phyloP scores from a whole-genome alignment of 2,888 invertebrate species.

The Odontomyia ornata region DNA sequence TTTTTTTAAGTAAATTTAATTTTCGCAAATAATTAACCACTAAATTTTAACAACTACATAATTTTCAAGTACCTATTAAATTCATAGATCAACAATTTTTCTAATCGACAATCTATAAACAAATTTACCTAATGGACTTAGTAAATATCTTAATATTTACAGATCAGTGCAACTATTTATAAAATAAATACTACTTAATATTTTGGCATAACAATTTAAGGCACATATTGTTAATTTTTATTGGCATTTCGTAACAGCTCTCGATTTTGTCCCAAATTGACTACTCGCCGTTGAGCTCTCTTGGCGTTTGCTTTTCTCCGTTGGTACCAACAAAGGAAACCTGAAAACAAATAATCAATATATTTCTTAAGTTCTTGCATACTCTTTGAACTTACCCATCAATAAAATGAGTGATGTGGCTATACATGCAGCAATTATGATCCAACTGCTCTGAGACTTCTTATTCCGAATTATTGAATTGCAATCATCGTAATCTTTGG shows the following conservation, averaged over 20 bases:
- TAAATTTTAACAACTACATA: too few species aligned
- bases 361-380: too few species aligned
- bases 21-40: too few species aligned
- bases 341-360: background rate
- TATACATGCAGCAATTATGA: conserved; percentile 25
- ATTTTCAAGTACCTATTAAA: too few species aligned
- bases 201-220: conserved; percentile 9
- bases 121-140: too few species aligned
- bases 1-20: too few species aligned
- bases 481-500: conserved; percentile 31
- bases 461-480: conserved; percentile 21
- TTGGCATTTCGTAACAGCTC: conserved; percentile 30
- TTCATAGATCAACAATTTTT: too few species aligned
- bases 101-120: too few species aligned
- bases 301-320: background rate
- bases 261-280: background rate
- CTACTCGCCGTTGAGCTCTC: background rate
- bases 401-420: conserved; percentile 1
- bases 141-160: too few species aligned
- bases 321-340: conserved; percentile 20
- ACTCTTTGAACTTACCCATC: conserved; percentile 16
- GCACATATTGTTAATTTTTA: conserved; percentile 11
- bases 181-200: conserved; percentile 24
- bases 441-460: conserved; percentile 21
- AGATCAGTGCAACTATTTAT: too few species aligned